Evolutionary conservation across 2,888 invertebrate species (phyloP), one percentile per base, ranked within the genome.

Genomic region (Trissolcus brochymenae): DNA sequence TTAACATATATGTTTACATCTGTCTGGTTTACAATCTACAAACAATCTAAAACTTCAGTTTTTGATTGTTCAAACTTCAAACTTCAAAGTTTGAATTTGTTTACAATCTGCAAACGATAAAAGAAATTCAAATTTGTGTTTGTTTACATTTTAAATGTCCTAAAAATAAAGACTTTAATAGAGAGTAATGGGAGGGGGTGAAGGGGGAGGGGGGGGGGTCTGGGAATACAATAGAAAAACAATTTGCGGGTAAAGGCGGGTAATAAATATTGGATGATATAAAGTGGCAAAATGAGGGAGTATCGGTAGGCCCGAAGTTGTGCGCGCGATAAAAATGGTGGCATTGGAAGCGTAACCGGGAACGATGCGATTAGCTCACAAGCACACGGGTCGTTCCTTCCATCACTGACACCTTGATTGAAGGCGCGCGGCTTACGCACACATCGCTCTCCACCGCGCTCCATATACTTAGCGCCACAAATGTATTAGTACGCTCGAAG

Each of bases 401-500:
- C 40, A 49, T 16, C 65, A 51, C 71, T 62, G 73, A 73, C 72
- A 64, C 67, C 62, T 73, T 64, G 73, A 71, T 73, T 67, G 73
- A 66, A 60, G 56, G 55, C 73, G 73, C 60, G 41, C 65, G 55
- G 53, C 62, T 60, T 50, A 68, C 72, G 55, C 73, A 67, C 55
- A 68, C 61, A 62, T 14, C 17, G 29, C 46, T 46, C 14, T 46
- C 46, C 55, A 21, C 25, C n/a, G 13, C 25, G 68, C 73, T 70
- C 77, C 59, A 61, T 70, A 67, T 65, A 65, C 65, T 57, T 62
- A 61, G 68, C 64, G 60, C 65, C 68, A 57, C 62, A 55, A 60
- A 67, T 72, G 76, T 72, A 55, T 77, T 62, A 64, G 76, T 72
- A 59, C 59, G 59, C 67, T 76, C 83, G 84, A 84, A 92, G 92